Conservation (phyloP, 2,888 invertebrate genomes). For the Eristalinus aeneus region DNA sequence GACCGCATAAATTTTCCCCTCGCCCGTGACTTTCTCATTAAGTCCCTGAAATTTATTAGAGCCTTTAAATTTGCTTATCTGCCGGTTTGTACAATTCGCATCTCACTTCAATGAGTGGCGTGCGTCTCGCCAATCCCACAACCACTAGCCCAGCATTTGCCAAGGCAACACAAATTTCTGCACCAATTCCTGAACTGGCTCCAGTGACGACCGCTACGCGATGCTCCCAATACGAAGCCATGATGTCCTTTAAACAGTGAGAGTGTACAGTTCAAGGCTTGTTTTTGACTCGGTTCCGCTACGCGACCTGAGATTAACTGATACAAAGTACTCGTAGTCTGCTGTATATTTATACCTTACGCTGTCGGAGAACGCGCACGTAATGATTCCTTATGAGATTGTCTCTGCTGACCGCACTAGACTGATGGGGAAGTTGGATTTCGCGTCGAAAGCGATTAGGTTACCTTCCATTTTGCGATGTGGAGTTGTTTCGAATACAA, state of each 20-base stretch:
- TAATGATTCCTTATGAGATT: constrained; percentile 23
- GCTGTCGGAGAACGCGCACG: not conserved
- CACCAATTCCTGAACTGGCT: constrained; percentile 81
- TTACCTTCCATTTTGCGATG: constrained; percentile 25
- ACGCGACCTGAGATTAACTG: constrained; percentile 28
- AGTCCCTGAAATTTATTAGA: constrained; percentile 74
- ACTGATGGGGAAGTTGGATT: constrained; percentile 20
- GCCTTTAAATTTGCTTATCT: not conserved
- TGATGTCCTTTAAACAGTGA: not conserved
- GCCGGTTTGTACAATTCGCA: not conserved
- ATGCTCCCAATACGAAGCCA: constrained; percentile 74
- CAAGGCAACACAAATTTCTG: constrained; percentile 78
- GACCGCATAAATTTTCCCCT: constrained; percentile 77
- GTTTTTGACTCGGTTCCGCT: not conserved
- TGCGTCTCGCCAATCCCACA: constrained; percentile 82
- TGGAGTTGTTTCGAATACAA: constrained; percentile 5
- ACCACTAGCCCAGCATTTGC: constrained; percentile 82
- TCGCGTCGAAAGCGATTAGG: constrained; percentile 31
- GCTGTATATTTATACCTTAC: constrained; percentile 48
- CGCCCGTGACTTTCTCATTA: constrained; percentile 75
- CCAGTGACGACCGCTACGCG: constrained; percentile 81
- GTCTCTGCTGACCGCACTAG: constrained; percentile 30
- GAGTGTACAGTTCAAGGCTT: not conserved
- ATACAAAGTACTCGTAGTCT: not conserved
- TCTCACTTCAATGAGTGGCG: constrained; percentile 80